Evolutionary conservation across 1,140 invertebrate genomes (phyloP), one percentile per base, ranked within the genome.

Genomic region (Megalopta genalis): DNA sequence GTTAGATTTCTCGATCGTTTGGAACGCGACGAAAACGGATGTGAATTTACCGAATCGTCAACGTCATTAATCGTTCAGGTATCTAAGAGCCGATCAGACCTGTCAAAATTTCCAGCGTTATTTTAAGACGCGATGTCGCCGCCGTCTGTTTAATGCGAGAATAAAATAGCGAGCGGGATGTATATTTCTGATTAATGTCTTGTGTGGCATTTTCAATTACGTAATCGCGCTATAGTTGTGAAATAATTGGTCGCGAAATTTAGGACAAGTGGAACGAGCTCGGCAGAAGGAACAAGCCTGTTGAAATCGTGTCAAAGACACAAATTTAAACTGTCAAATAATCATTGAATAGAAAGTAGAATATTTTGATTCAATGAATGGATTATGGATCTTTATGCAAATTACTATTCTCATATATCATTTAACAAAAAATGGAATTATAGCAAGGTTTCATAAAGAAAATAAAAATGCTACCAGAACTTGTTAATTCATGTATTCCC

Each of bases 131-230:
- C 46, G 6, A 42, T 23, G 70, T 63, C 70, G 46, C 54, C 70
- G 46, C 54, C 25, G 54, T n/a, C 1, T 8, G n/a, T n/a, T 57
- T 25, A 42, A 1, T 14, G 4, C 4, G 32, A 42, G 21, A 6
- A 18, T n/a, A 14, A 12, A 70, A 42, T 16, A 32, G 25, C 27
- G 42, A 27, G 60, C 39, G 23, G 37, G 49, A 67, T 67, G 32
- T 18, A 57, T 59, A 52, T 32, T 46, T 57, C 27, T 76, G 65
- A 76, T 68, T 62, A 76, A 76, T 76, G 65, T 32, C 10, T n/a
- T 9, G 27, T 9, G 27, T 25, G 9, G 9, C 25, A 5, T 64
- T 52, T 46, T 27, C 16, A 37, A 63, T 73, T 73, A 42, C 70
- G 52, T 23, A 66, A 75, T 16, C 54, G 21, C 8, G 18, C 54